phyloP scores from a whole-genome alignment of 2,888 invertebrate genomes.

The Caradrina kadenii region DNA sequence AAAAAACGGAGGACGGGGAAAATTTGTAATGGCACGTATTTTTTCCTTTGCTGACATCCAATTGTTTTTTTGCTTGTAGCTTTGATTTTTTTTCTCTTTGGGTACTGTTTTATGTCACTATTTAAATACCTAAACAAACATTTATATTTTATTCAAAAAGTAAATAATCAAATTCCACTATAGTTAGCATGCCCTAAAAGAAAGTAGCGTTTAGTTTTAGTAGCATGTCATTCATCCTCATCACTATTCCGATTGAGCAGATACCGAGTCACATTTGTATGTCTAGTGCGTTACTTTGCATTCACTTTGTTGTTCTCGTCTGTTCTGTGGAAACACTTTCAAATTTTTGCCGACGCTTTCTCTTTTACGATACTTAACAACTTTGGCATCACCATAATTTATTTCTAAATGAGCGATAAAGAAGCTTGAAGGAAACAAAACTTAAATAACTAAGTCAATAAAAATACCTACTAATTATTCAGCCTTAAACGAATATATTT shows the following conservation, averaged over 20 bases:
- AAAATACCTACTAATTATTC: constrained; percentile 12
- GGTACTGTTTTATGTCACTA: constrained; percentile 5
- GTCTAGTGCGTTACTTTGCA: constrained; percentile 76
- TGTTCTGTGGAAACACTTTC: constrained; percentile 81
- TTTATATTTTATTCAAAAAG: neutral
- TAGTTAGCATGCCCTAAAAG: constrained; percentile 1
- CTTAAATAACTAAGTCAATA: constrained; percentile 9
- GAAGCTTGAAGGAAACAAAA: constrained; percentile 10
- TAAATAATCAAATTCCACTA: neutral
- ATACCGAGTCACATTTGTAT: constrained; percentile 80
- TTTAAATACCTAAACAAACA: neutral
- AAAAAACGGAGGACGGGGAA: constrained; percentile 11
- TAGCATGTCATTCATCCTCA: constrained; percentile 69
- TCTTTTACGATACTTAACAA: constrained; percentile 72
- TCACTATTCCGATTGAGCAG: constrained; percentile 80
- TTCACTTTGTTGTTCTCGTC: constrained; percentile 79
- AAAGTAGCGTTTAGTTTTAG: constrained; percentile 38
- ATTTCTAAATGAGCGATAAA: constrained; percentile 47
- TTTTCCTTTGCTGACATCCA: constrained; percentile 8
- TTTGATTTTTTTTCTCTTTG: constrained; percentile 2
- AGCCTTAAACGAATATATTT: constrained; percentile 63
- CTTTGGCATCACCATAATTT: constrained; percentile 47
- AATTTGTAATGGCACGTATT: constrained; percentile 31
- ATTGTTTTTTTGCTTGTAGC: constrained; percentile 15
- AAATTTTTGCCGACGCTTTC: constrained; percentile 80